Evolutionary conservation across 2,888 invertebrate genomes (phyloP), one percentile per base, ranked within the genome.

Genomic region (Drosophila nr. perissopoda): DNA sequence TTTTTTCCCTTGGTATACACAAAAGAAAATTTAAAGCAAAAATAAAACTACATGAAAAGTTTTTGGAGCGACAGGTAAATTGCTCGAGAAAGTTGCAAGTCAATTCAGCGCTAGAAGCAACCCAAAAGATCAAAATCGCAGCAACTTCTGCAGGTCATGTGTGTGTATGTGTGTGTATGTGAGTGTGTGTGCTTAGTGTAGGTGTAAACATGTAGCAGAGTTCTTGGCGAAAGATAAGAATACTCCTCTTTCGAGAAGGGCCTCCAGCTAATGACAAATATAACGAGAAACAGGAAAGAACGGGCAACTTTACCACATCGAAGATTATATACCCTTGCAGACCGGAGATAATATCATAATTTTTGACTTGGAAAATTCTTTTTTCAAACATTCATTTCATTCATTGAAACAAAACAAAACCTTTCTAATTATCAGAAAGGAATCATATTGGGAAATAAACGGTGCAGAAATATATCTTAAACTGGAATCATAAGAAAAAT

Each of bases 91-190:
- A 70, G 76, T 82, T 74, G 74, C 82, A 82, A 82, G 82, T 85
- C 82, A 82, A 85, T 84, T 82, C 77, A 74, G 57, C 60, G 68
- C 70, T 73, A 56, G 72, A 63, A 70, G 70, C 74, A 70, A 64
- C 80, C 79, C 74, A 79, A 67, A 85, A 82, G 85, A 82, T 84
- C 74, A 79, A 74, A 79, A 82, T 82, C 85, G 67, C 67, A 57
- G 33, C 58, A 74, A 54, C 60, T 65, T 74, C 27, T 27, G 40
- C 59, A 51, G 7, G 36, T 42, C 54, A 42, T 61, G 38, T 31
- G 40, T 53, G 52, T 29, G 27, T 21, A 27, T 49, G 40, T 60
- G 48, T 56, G 62, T 59, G 52, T 53, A 27, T 62, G 36, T 25
- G 7, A 31, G 38, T 54, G 51, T 42, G 52, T 27, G 21, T 59